Evolutionary conservation across 2,113 vertebrate species (phyloP), one percentile per base, ranked within the genome.

Genomic region (Dinomys branickii): DNA sequence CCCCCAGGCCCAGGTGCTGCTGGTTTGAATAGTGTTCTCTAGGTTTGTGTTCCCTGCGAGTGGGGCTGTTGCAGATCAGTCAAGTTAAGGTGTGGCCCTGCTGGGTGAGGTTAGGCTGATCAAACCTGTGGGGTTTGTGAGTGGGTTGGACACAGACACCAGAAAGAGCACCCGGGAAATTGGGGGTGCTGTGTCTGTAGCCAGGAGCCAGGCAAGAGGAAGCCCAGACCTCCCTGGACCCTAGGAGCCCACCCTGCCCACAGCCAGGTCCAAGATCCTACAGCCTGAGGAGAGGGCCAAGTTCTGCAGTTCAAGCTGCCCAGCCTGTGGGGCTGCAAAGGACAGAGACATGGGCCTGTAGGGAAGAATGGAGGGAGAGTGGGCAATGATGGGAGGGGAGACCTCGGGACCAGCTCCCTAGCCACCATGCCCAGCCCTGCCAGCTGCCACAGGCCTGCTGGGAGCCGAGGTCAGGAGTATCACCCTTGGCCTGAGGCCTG

Each of bases 381-480:
- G 28, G 13, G 35, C 26, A 7, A 3, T 19, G 11, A 22, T 16
- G 44, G 63, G 73, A 44, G 19, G 19, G 24, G 28, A 35, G 41
- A 35, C 3, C 63, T 16, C 0, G 3, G 12, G 33, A 50, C 6
- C 5, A 0, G 30, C 63, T 67, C 20, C 5, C 17, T 44, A 28
- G 14, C 0, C 38, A 58, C n/a, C 54, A 22, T 1, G 50, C 4
- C 7, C 22, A 52, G 52, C 1, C 22, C 6, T 6, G 1, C 0
- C 1, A 38, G 17, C 24, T 61, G 13, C 35, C 3, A 4, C 16
- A 16, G 24, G 30, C 63, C 13, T 20, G 1, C 7, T 28, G 7
- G 71, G 54, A 56, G 33, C 20, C 4, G 59, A 50, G 75, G n/a
- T 20, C 10, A 0, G 44, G 41, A 10, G 11, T 0, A 2, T 20